A percentile compares a stretch with the other conserved stretches of the same genome.
These are phyloP conservation scores for Eupithecia subumbrata DNA, from an alignment of 2,888 invertebrate genomes.

Conservation along the genomic window DNA sequence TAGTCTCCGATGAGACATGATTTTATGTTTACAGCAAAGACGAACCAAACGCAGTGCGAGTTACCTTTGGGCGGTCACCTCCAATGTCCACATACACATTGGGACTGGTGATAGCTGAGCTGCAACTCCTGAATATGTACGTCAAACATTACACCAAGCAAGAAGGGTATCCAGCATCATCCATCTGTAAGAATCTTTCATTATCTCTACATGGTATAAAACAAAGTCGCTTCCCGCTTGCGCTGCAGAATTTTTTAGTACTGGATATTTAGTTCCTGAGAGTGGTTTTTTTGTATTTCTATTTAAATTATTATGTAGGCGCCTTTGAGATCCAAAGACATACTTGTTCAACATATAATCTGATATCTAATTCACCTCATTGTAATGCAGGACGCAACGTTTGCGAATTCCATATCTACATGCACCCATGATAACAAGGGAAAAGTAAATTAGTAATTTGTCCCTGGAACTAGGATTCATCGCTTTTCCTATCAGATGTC, in stretches of 20 bases:
- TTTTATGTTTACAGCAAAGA: slow-evolving; percentile 70
- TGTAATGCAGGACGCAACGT: neutral
- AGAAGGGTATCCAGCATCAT: neutral
- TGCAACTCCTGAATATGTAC: slow-evolving; percentile 67
- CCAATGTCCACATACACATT: slow-evolving; percentile 91
- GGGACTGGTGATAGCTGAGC: slow-evolving; percentile 88
- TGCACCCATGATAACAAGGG: neutral
- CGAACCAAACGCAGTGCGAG: slow-evolving; percentile 86
- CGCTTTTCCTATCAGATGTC: neutral
- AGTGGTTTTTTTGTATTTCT: neutral
- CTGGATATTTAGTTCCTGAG: neutral
- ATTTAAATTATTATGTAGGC: neutral
- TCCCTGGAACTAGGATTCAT: neutral
- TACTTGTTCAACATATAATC: neutral
- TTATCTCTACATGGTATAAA: no score
- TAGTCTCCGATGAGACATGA: no score
- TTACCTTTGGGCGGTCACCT: slow-evolving; percentile 88
- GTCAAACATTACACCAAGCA: slow-evolving; percentile 19
- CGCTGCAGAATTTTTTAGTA: no score
- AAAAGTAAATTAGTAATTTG: neutral
- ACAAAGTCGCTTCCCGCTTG: no score
- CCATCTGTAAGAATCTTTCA: slow-evolving; percentile 22
- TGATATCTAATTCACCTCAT: neutral
- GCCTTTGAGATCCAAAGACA: neutral
- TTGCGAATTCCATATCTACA: neutral